phyloP scores from a whole-genome alignment of 2,797 vertebrate species.

The Phylloscopus collybita region DNA sequence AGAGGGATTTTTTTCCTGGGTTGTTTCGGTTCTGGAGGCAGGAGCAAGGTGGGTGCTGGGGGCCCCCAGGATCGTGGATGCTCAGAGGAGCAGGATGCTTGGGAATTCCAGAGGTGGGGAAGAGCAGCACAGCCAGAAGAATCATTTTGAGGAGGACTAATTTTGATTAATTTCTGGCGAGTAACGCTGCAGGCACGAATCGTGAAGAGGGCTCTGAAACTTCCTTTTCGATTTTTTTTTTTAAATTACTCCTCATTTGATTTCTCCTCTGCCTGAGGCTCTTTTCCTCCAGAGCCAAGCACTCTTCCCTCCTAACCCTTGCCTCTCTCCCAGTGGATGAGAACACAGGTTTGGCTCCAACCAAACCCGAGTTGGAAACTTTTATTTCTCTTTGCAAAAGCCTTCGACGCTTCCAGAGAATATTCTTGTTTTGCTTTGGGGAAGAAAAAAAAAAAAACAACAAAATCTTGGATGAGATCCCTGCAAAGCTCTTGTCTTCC shows the following conservation, averaged over 20 bases:
- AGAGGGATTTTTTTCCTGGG: neutral
- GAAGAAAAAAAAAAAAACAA: neutral
- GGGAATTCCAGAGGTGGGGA: conserved; percentile 31
- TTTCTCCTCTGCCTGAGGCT: neutral
- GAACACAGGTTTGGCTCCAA: neutral
- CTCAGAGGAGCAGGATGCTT: neutral
- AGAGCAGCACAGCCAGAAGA: neutral
- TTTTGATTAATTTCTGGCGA: conserved; percentile 1
- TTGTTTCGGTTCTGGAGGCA: neutral
- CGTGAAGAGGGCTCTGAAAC: neutral
- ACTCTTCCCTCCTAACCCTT: neutral
- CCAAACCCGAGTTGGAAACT: neutral
- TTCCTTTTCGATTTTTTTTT: neutral
- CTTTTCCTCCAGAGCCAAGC: neutral
- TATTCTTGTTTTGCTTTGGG: neutral
- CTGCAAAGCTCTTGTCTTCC: neutral
- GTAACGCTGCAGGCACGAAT: neutral
- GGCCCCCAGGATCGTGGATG: rapidly evolving
- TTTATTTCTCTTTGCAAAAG: neutral
- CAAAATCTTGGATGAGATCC: neutral
- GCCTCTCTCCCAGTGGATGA: neutral
- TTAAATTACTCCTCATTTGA: neutral
- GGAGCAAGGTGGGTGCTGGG: neutral
- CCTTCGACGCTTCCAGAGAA: neutral
- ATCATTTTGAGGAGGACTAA: neutral